Conservation (phyloP, 2,113 vertebrate genomes). For the Lophura nycthemera region DNA sequence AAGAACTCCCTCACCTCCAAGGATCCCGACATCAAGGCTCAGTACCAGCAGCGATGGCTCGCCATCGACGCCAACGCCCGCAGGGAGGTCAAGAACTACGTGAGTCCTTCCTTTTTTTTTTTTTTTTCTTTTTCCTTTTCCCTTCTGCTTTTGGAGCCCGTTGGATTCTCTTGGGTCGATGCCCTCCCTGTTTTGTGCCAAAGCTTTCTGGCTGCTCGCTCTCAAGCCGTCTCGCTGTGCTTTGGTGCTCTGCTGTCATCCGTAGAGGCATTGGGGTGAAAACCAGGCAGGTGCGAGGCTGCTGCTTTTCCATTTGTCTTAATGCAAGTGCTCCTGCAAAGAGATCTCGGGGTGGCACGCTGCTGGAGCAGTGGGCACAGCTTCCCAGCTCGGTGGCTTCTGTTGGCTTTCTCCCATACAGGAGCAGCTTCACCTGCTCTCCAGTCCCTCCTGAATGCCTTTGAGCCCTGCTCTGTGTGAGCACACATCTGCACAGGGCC, state of each 20-base stretch:
- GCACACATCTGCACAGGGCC: rapidly evolving
- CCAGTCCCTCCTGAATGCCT: rapidly evolving
- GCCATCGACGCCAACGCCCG: constrained; percentile 94
- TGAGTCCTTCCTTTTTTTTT: constrained; percentile 72
- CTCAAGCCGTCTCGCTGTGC: rapidly evolving
- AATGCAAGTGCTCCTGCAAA: not conserved
- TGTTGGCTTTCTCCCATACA: not conserved
- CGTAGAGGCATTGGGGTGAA: not conserved
- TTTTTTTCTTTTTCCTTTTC: not conserved
- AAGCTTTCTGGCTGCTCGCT: not conserved
- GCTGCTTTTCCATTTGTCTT: not conserved
- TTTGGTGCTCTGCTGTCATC: not conserved
- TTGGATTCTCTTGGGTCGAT: rapidly evolving
- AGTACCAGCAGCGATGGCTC: constrained; percentile 97
- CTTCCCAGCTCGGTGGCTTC: not conserved
- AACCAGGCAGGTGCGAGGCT: too few relatives aligned
- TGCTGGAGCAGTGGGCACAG: rapidly evolving
- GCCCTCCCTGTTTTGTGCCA: rapidly evolving
- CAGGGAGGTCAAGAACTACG: constrained; percentile 95
- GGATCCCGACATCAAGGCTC: constrained; percentile 94
- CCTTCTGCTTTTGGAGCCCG: not conserved
- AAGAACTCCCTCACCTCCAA: constrained; percentile 99
- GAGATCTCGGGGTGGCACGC: rapidly evolving
- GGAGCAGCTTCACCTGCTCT: rapidly evolving
- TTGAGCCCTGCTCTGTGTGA: too few relatives aligned